Evolutionary conservation across 2,888 invertebrate genomes (phyloP).

Genomic region (Rhamnusium bicolor): DNA sequence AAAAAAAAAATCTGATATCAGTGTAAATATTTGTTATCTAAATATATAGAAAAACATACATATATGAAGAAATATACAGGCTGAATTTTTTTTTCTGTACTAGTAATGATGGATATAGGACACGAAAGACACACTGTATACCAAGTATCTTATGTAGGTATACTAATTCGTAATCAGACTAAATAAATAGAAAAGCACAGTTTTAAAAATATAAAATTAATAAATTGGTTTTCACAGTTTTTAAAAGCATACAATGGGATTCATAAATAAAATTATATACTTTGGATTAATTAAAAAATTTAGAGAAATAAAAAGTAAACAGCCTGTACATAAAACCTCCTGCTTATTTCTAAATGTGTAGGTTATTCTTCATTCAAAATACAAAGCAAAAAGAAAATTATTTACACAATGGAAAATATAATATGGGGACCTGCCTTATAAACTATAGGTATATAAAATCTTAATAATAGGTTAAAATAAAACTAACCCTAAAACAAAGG

Average conservation of each 20-base stretch:
- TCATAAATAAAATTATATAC: too few relatives aligned
- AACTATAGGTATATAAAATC: constrained; percentile 46
- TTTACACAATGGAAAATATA: constrained; percentile 37
- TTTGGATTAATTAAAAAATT: too few relatives aligned
- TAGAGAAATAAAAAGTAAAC: not conserved
- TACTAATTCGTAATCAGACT: too few relatives aligned
- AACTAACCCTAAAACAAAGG: constrained; percentile 39
- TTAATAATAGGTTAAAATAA: constrained; percentile 43
- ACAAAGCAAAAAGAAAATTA: constrained; percentile 38
- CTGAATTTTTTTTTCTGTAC: not conserved
- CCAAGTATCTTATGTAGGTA: too few relatives aligned
- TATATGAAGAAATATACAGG: constrained; percentile 22
- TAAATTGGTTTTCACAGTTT: not conserved
- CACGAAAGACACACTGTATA: too few relatives aligned
- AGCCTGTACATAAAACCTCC: constrained; percentile 17
- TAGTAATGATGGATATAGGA: not conserved
- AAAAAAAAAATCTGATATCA: constrained; percentile 19
- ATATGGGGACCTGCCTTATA: constrained; percentile 39
- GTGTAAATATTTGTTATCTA: constrained; percentile 38
- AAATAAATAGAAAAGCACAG: not conserved
- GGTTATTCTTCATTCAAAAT: constrained; percentile 28
- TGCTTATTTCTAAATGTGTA: constrained; percentile 28
- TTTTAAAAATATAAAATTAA: not conserved
- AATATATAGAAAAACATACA: constrained; percentile 33
- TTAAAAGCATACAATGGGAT: not conserved